A percentile compares a stretch with the other conserved stretches of the same genome.
These are phyloP conservation scores for Eretmocerus hayati DNA, from an alignment of 2,888 invertebrate genomes.

Conservation along the genomic window DNA sequence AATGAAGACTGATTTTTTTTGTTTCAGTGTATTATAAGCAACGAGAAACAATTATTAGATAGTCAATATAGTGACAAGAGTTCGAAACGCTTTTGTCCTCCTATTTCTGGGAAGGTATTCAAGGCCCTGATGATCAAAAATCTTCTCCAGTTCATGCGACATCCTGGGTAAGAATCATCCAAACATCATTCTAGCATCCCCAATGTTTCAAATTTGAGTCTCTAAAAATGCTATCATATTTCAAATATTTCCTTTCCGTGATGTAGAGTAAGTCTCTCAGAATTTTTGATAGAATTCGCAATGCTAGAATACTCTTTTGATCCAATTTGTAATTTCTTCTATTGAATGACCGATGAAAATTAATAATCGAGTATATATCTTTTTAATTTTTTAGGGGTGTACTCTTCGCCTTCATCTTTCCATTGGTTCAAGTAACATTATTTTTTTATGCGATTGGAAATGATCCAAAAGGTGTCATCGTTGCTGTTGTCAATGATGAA, in stretches of 20 bases:
- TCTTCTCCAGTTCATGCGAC: conserved; percentile 61
- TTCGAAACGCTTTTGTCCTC: not conserved
- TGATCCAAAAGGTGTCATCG: conserved; percentile 62
- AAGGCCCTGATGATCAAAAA: conserved; percentile 67
- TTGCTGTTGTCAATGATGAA: conserved; percentile 79
- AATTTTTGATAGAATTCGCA: not conserved
- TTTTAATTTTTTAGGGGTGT: conserved; percentile 57
- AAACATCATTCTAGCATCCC: too few relatives aligned
- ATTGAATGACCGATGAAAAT: not conserved
- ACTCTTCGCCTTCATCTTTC: conserved; percentile 73
- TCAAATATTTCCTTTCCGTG: too few relatives aligned
- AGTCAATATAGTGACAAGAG: conserved; percentile 3
- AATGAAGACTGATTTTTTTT: too few relatives aligned
- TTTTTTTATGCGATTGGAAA: conserved; percentile 77
- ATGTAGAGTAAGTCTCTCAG: not conserved
- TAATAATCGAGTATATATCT: not conserved
- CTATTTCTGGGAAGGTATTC: conserved; percentile 34
- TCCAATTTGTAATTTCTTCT: not conserved
- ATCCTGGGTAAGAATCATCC: conserved; percentile 67
- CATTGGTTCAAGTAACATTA: conserved; percentile 69
- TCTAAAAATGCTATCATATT: too few relatives aligned
- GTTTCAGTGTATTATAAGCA: conserved; percentile 26
- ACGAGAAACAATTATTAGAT: conserved; percentile 23
- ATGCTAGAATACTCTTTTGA: conserved; percentile 13
- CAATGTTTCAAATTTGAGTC: too few relatives aligned